These are phyloP conservation scores for Nyctibius grandis DNA, from an alignment of 2,797 vertebrate species.

Conservation along the genomic window DNA sequence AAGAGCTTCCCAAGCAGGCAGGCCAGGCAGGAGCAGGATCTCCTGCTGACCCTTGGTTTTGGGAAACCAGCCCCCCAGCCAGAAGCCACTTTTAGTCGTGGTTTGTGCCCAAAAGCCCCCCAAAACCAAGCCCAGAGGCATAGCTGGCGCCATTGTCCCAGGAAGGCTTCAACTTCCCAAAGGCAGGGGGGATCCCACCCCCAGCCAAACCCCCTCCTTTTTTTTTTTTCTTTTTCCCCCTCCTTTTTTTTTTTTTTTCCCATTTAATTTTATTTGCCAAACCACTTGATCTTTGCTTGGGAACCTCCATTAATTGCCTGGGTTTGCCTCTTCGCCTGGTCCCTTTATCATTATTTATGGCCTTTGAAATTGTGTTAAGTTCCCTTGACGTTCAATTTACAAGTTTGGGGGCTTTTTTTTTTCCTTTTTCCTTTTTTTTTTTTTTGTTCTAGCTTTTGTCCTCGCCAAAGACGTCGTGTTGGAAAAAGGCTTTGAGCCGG, in stretches of 20 bases:
- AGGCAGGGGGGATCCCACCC: neutral
- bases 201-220: neutral
- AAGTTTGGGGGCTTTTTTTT: constrained; percentile 73
- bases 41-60: rapidly evolving
- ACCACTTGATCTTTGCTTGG: constrained; percentile 78
- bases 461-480: constrained; percentile 75
- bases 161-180: neutral
- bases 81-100: neutral
- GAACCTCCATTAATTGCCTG: constrained; percentile 78
- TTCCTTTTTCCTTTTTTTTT: too few species aligned
- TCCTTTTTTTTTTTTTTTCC: neutral
- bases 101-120: too few species aligned
- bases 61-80: neutral
- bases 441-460: constrained; percentile 72
- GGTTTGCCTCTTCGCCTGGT: constrained; percentile 74
- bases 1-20: neutral
- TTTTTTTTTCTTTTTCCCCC: neutral
- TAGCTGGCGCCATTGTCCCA: neutral
- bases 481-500: constrained; percentile 79
- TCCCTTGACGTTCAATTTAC: constrained; percentile 80
- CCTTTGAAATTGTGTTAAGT: constrained; percentile 77
- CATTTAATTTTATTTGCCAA: constrained; percentile 65
- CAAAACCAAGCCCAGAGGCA: neutral
- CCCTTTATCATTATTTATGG: constrained; percentile 81
- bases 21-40: neutral